Percentiles rank a stretch among this genome's conserved stretches.
phyloP scores from a whole-genome alignment of 2,113 vertebrate species.

The Oplegnathus fasciatus region DNA sequence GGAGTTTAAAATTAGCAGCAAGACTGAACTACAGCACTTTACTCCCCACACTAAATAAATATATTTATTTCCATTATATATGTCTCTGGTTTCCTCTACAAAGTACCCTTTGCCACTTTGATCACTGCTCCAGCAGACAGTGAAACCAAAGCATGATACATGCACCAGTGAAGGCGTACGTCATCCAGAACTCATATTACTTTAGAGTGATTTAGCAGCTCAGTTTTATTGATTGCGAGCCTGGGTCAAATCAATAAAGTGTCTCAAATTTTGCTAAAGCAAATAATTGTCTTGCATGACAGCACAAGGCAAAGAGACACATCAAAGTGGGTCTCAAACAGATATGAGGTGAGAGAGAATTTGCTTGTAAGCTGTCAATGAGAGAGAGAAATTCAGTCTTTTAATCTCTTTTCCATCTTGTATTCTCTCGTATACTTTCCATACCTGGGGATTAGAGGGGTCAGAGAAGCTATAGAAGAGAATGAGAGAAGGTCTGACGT shows the following conservation, averaged over 20 bases:
- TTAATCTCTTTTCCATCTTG: not conserved
- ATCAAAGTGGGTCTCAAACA: slow-evolving; percentile 24
- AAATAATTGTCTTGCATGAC: slow-evolving; percentile 41
- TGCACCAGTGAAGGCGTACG: slow-evolving; percentile 6
- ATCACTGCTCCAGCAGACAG: slow-evolving; percentile 24
- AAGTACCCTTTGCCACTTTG: not conserved
- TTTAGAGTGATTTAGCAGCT: slow-evolving; percentile 58
- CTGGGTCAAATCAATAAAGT: slow-evolving; percentile 63
- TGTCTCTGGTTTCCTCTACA: slow-evolving; percentile 20
- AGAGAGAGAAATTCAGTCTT: slow-evolving; percentile 8
- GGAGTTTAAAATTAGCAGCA: slow-evolving; percentile 18
- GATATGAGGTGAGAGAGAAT: slow-evolving; percentile 20
- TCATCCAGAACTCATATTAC: slow-evolving; percentile 63
- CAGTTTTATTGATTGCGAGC: slow-evolving; percentile 66
- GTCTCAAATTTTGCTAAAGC: slow-evolving; percentile 59
- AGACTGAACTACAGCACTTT: slow-evolving; percentile 4
- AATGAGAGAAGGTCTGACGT: slow-evolving; percentile 85
- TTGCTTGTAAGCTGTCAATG: slow-evolving; percentile 30
- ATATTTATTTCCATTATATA: slow-evolving; percentile 4
- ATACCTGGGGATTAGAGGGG: slow-evolving; percentile 90
- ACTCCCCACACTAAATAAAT: slow-evolving; percentile 10
- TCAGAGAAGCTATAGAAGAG: slow-evolving; percentile 91
- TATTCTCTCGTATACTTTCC: not conserved
- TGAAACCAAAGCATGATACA: slow-evolving; percentile 51
- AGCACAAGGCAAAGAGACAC: not conserved